phyloP scores from a whole-genome alignment of 2,888 invertebrate genomes.

The Cosmia pyralina region DNA sequence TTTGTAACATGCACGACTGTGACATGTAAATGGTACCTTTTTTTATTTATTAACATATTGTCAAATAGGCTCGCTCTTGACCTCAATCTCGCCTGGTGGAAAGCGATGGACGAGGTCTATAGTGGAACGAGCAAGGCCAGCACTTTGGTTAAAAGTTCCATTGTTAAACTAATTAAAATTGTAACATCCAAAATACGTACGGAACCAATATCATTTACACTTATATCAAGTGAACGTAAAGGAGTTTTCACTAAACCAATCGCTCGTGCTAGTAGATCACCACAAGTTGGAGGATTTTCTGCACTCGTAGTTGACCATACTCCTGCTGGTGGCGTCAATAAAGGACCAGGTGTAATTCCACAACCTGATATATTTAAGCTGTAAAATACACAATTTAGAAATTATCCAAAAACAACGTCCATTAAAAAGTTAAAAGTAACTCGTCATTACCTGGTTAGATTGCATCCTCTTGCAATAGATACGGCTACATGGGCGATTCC shows the following conservation, averaged over 20 bases:
- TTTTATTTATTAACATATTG: too few relatives aligned
- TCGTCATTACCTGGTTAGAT: slow-evolving; percentile 81
- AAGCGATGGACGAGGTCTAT: neutral
- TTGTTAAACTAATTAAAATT: neutral
- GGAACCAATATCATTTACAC: slow-evolving; percentile 87
- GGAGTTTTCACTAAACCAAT: slow-evolving; percentile 88
- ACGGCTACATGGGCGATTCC: slow-evolving; percentile 86
- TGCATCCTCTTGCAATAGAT: slow-evolving; percentile 87
- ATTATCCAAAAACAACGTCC: neutral
- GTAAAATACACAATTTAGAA: slow-evolving; percentile 17
- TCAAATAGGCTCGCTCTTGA: neutral
- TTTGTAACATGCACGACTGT: neutral
- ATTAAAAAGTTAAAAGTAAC: neutral
- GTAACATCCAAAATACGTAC: slow-evolving; percentile 71
- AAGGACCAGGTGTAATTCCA: slow-evolving; percentile 83
- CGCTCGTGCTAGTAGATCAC: slow-evolving; percentile 86
- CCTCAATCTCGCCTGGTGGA: neutral
- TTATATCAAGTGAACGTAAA: slow-evolving; percentile 84
- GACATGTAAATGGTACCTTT: too few relatives aligned
- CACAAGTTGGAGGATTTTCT: slow-evolving; percentile 86
- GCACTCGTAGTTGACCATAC: slow-evolving; percentile 88
- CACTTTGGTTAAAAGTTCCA: neutral
- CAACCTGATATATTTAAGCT: slow-evolving; percentile 88
- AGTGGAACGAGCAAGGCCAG: neutral
- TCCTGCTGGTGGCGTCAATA: slow-evolving; percentile 83